Percentiles rank a stretch among this genome's conserved stretches.
Evolutionary conservation across 2,797 vertebrate genomes (phyloP).

Genomic region (Spinus olivaceus): DNA sequence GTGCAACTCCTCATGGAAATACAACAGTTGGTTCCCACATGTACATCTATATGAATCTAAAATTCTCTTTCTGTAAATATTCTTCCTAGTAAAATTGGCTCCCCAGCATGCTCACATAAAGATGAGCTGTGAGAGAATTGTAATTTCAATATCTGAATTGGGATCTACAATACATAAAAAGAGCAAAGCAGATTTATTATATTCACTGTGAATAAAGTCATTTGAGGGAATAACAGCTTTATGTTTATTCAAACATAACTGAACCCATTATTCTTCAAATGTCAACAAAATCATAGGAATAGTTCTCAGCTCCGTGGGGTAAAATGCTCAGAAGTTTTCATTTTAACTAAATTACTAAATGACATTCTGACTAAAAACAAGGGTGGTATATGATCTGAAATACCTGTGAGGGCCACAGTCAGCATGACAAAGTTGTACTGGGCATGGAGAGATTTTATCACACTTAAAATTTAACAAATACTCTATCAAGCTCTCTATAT

Average conservation of each 20-base stretch:
- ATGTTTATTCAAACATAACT: conserved; percentile 16
- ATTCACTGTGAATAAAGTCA: neutral
- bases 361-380: neutral
- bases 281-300: neutral
- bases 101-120: neutral
- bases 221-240: neutral
- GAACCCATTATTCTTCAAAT: neutral
- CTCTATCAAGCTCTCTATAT: neutral
- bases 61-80: neutral
- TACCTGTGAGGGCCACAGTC: neutral
- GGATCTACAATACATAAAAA: neutral
- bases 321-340: neutral
- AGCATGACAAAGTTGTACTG: neutral
- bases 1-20: neutral
- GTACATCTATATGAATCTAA: neutral
- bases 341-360: neutral
- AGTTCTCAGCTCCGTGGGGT: neutral
- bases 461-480: neutral
- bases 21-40: neutral
- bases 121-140: neutral
- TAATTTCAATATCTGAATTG: conserved; percentile 4
- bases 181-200: neutral
- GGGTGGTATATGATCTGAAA: neutral
- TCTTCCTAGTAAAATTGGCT: neutral
- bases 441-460: neutral